Conservation (phyloP, 2,888 invertebrate species). For the Piscicola geometra region DNA sequence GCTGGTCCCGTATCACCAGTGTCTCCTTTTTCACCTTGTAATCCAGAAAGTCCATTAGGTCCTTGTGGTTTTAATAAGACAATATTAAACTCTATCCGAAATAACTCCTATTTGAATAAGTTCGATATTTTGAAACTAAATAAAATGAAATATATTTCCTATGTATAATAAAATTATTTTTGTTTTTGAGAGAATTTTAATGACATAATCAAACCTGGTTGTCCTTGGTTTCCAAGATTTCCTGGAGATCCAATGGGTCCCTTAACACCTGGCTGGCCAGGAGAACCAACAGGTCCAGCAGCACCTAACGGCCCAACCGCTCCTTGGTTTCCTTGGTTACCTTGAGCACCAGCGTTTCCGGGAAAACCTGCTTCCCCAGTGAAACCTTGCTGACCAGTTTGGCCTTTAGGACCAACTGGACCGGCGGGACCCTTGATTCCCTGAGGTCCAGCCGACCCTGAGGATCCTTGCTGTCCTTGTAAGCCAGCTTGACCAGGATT, state of each 20-base stretch:
- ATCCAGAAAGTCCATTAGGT: conserved; percentile 39
- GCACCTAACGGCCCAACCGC: neutral
- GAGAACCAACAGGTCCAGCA: neutral
- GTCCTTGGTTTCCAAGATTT: conserved; percentile 27
- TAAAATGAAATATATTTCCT: no score
- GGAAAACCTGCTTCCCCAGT: conserved; percentile 7
- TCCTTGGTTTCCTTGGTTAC: neutral
- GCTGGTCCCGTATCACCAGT: conserved; percentile 33
- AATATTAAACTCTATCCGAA: no score
- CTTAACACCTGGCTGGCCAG: conserved; percentile 17
- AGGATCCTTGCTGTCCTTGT: neutral
- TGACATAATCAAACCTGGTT: conserved; percentile 25
- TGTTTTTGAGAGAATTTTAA: no score
- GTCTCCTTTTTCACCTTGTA: conserved; percentile 39
- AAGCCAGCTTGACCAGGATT: neutral
- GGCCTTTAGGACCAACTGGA: conserved; percentile 38
- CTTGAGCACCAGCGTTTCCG: neutral
- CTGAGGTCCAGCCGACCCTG: neutral
- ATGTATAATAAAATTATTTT: no score
- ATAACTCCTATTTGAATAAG: no score
- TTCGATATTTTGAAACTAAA: no score
- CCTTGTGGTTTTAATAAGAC: no score
- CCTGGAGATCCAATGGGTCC: conserved; percentile 33
- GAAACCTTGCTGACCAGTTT: conserved; percentile 41
- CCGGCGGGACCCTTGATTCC: neutral